A percentile compares a stretch with the other conserved stretches of the same genome.
These are phyloP conservation scores for Mellivora capensis DNA, from an alignment of 2,113 vertebrate genomes.

Conservation along the genomic window DNA sequence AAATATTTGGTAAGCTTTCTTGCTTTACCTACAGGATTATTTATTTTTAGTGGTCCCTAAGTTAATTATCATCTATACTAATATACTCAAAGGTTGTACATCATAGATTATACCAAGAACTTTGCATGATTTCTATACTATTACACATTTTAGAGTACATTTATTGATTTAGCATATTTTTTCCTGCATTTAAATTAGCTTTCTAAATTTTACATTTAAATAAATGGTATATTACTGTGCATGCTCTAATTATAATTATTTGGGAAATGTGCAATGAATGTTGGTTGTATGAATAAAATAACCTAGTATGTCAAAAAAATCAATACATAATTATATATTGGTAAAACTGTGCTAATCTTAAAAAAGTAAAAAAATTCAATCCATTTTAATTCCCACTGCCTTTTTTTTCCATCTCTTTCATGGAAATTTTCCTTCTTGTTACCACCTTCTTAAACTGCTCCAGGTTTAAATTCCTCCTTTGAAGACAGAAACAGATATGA, in stretches of 20 bases:
- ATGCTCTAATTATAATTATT: slow-evolving; percentile 63
- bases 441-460: slow-evolving; percentile 28
- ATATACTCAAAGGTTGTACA: slow-evolving; percentile 40
- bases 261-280: slow-evolving; percentile 63
- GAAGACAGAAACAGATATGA: slow-evolving; percentile 29
- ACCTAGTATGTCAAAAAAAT: slow-evolving; percentile 22
- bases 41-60: slow-evolving; percentile 26
- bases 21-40: slow-evolving; percentile 25
- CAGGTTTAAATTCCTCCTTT: background rate
- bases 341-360: slow-evolving; percentile 20
- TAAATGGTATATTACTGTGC: slow-evolving; percentile 53
- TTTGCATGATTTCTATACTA: slow-evolving; percentile 42
- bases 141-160: slow-evolving; percentile 33
- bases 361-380: background rate
- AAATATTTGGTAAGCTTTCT: slow-evolving; percentile 56
- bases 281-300: slow-evolving; percentile 50
- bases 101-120: background rate
- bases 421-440: background rate
- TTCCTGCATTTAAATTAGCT: slow-evolving; percentile 53
- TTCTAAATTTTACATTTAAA: slow-evolving; percentile 61
- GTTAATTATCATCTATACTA: slow-evolving; percentile 32
- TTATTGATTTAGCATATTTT: slow-evolving; percentile 59
- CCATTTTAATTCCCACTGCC: background rate
- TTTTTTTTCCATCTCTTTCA: background rate
- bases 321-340: slow-evolving; percentile 47